These are phyloP conservation scores for Nothura maculosa DNA, from an alignment of 2,797 vertebrate species.

Conservation along the genomic window DNA sequence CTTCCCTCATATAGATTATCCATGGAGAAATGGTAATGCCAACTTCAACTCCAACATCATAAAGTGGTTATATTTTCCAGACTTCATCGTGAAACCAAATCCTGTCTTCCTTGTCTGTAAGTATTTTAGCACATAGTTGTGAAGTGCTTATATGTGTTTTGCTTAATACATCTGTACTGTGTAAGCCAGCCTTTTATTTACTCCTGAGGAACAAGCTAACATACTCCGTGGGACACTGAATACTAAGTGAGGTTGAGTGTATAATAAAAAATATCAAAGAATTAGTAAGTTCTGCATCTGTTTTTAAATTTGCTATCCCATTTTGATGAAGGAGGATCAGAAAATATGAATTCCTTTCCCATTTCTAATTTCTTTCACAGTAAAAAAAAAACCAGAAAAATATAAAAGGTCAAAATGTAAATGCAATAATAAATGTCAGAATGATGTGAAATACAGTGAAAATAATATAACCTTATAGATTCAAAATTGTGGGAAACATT, in stretches of 20 bases:
- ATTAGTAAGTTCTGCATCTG: background rate
- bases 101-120: conserved; percentile 94
- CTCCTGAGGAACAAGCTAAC: background rate
- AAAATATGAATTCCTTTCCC: background rate
- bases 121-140: conserved; percentile 67
- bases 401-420: background rate
- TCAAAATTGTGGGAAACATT: background rate
- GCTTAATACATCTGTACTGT: background rate
- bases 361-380: background rate
- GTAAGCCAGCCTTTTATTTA: background rate
- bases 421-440: background rate
- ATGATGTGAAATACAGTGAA: background rate
- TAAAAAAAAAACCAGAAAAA: background rate
- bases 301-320: background rate
- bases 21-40: conserved; percentile 90
- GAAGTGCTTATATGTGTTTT: background rate
- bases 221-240: background rate
- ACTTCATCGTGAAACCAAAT: conserved; percentile 90
- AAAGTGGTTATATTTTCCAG: conserved; percentile 97
- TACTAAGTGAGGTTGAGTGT: background rate
- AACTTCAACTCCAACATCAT: conserved; percentile 91
- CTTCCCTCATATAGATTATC: conserved; percentile 88
- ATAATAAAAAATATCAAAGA: background rate
- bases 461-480: background rate
- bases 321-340: background rate